Conservation (phyloP, 2,113 vertebrate species). For the Oreochromis niloticus region DNA sequence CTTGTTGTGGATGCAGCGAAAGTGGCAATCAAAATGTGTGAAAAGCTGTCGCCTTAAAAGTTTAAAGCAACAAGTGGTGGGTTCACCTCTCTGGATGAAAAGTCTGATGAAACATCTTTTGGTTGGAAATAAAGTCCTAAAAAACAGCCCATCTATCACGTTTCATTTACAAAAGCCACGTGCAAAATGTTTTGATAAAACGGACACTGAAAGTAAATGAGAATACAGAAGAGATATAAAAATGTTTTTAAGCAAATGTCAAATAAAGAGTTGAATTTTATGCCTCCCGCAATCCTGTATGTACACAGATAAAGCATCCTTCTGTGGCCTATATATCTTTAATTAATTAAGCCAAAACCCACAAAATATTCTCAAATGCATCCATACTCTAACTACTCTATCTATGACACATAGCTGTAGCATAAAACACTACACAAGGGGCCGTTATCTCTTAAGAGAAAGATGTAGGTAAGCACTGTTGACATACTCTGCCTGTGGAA, state of each 20-base stretch:
- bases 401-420: background rate
- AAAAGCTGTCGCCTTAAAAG: background rate
- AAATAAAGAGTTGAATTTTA: background rate
- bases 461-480: slow-evolving; percentile 32
- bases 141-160: background rate
- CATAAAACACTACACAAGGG: slow-evolving; percentile 21
- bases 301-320: background rate
- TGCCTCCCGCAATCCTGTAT: background rate
- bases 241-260: background rate
- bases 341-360: background rate
- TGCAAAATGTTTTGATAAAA: background rate
- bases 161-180: background rate
- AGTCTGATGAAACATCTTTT: background rate
- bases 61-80: slow-evolving; percentile 29
- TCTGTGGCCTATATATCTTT: background rate
- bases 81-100: background rate
- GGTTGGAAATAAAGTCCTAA: background rate
- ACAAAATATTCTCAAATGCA: background rate
- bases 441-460: background rate
- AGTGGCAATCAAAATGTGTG: background rate
- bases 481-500: slow-evolving; percentile 43
- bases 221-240: background rate
- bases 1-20: background rate
- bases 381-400: background rate
- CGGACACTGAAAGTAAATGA: background rate